phyloP scores from a whole-genome alignment of 1,140 invertebrate genomes.

The Drosophila rhopaloa region DNA sequence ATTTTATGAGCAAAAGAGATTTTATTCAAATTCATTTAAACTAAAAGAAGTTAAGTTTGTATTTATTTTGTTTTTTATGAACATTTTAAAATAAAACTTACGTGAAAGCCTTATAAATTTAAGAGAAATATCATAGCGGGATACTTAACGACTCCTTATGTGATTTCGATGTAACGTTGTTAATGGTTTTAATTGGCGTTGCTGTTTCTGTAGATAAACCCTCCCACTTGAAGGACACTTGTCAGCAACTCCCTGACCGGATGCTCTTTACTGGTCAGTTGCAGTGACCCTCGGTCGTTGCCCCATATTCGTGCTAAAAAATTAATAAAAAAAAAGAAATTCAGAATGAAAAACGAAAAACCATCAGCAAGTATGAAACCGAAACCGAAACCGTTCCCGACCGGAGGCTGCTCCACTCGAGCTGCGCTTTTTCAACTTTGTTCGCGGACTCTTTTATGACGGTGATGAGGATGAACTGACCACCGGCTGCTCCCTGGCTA shows the following conservation, averaged over 20 bases:
- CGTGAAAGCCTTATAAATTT: too few species aligned
- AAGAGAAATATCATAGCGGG: too few species aligned
- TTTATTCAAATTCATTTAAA: too few species aligned
- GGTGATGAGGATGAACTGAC: slow-evolving; percentile 38
- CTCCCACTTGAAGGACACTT: slow-evolving; percentile 22
- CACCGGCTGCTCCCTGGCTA: slow-evolving; percentile 30
- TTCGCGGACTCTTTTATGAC: slow-evolving; percentile 41
- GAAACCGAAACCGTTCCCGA: slow-evolving; percentile 42
- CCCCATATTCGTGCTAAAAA: slow-evolving; percentile 26
- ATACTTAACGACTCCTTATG: background rate
- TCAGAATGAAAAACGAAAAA: slow-evolving; percentile 1
- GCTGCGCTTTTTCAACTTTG: slow-evolving; percentile 58
- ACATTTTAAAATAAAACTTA: too few species aligned
- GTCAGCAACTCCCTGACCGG: slow-evolving; percentile 17
- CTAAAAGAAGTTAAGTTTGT: too few species aligned
- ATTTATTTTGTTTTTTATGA: too few species aligned
- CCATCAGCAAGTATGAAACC: slow-evolving; percentile 18
- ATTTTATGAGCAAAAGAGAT: too few species aligned
- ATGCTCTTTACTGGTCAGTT: slow-evolving; percentile 8
- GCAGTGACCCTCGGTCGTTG: slow-evolving; percentile 43
- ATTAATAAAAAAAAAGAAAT: background rate
- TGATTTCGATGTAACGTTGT: background rate
- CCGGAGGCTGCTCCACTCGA: slow-evolving; percentile 46
- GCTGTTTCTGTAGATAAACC: slow-evolving; percentile 10
- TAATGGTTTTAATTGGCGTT: slow-evolving; percentile 11